A percentile compares a stretch with the other conserved stretches of the same genome.
phyloP scores from a whole-genome alignment of 2,888 invertebrate genomes.

The Aleiodes leptofemur region DNA sequence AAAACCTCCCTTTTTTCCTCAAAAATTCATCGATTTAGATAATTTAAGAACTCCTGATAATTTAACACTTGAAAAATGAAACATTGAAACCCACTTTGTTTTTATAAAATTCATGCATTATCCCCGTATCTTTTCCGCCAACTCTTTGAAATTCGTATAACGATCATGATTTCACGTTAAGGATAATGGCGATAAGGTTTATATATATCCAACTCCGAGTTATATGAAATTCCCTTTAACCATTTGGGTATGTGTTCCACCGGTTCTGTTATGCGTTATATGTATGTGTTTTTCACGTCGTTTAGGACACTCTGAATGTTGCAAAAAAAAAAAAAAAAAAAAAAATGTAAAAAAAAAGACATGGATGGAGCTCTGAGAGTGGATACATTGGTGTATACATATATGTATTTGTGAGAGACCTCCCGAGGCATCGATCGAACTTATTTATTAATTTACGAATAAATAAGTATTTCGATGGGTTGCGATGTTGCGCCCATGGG shows the following conservation, averaged over 20 bases:
- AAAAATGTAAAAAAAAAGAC: background rate
- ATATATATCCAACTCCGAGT: conserved; percentile 25
- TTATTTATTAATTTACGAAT: conserved; percentile 75
- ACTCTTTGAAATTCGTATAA: conserved; percentile 56
- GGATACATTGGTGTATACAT: background rate
- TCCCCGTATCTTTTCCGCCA: conserved; percentile 57
- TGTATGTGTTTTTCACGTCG: background rate
- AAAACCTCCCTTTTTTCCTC: background rate
- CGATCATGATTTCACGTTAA: conserved; percentile 65
- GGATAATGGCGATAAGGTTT: conserved; percentile 47
- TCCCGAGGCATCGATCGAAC: conserved; percentile 65
- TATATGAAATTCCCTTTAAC: conserved; percentile 30
- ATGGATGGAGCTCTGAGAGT: background rate
- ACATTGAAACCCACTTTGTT: conserved; percentile 75
- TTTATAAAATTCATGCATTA: conserved; percentile 63
- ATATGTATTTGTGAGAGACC: conserved; percentile 1
- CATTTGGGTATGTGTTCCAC: conserved; percentile 67
- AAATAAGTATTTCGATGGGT: conserved; percentile 66
- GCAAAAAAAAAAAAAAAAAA: background rate
- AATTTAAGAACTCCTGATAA: conserved; percentile 7
- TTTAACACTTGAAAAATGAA: conserved; percentile 42
- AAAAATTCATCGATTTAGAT: conserved; percentile 1
- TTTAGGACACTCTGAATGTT: background rate
- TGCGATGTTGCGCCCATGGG: conserved; percentile 38
- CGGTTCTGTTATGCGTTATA: conserved; percentile 46